These are phyloP conservation scores for Hoplostethus atlanticus DNA, from an alignment of 2,797 vertebrate species.

Conservation along the genomic window DNA sequence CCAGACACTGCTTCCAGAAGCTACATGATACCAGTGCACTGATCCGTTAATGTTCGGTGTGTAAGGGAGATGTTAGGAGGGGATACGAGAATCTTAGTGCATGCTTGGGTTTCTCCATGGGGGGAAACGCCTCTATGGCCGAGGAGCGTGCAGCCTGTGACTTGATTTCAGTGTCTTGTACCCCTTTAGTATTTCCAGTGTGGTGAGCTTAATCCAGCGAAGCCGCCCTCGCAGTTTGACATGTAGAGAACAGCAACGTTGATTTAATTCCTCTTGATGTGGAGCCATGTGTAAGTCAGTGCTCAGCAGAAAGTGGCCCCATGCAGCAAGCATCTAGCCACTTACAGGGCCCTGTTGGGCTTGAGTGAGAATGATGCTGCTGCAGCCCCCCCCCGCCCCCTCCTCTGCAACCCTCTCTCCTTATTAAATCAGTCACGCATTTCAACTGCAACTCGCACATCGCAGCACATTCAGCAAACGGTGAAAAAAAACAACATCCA, in stretches of 20 bases:
- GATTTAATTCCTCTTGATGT: conserved; percentile 79
- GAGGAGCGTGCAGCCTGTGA: conserved; percentile 10
- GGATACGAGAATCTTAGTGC: conserved; percentile 1
- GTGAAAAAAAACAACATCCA: conserved; percentile 9
- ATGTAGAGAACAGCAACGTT: conserved; percentile 49
- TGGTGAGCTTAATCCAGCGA: conserved; percentile 57
- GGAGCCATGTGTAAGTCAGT: conserved; percentile 71
- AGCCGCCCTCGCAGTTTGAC: conserved; percentile 65
- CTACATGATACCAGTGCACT: conserved; percentile 37
- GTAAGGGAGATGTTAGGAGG: conserved; percentile 10
- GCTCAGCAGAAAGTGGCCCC: conserved; percentile 80
- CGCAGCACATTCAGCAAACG: conserved; percentile 63
- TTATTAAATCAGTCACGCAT: conserved; percentile 78
- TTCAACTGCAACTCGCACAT: conserved; percentile 63
- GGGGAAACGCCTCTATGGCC: background rate
- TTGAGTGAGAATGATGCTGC: conserved; percentile 26
- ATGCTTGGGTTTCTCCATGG: conserved; percentile 10
- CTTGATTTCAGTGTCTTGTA: conserved; percentile 50
- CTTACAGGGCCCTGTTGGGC: conserved; percentile 46
- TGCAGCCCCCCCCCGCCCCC: conserved; percentile 45
- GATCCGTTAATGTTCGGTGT: conserved; percentile 23
- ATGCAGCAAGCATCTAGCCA: conserved; percentile 58
- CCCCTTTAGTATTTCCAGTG: conserved; percentile 49
- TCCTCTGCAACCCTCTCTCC: conserved; percentile 34
- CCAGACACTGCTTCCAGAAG: conserved; percentile 24